Base-by-base conservation (phyloP, 2,113 vertebrate genomes). In the Thryonomys swinderianus region DNA sequence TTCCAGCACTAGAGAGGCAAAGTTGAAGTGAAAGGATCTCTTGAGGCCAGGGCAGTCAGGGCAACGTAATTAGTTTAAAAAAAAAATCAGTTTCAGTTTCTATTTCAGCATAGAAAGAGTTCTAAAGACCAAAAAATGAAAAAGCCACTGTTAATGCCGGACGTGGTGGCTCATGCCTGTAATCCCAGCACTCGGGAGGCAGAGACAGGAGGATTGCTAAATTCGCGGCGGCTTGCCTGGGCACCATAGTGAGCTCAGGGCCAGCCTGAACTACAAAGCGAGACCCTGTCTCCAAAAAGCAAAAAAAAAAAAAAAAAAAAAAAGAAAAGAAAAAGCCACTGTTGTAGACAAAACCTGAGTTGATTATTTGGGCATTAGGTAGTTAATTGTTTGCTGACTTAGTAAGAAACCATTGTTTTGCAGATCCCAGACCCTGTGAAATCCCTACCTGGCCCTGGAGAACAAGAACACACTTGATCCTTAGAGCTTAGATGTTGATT, bases 361-460 rank as follows among this genome's bases (percentile, higher is more conserved):
- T 71, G 51, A 51, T 85, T 4, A 9, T 59, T 12, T 21, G 25
- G 25, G 5, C 37, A 61, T 82, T 34, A 53, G 32, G 16, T 80
- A 57, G 27, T 18, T 85, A 76, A 23, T 37, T 92, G 10, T 59
- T 80, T 90, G 37, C 0, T 21, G 71, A 62, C 79, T 88, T 88
- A 25, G 21, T 40, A 23, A 59, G 67, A 53, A 92, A 30, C 64
- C 53, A 42, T 93, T 86, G 93, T 95, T 85, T 82, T 59, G 25
- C 42, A 85, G 4, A 67, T 84, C 87, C 61, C 30, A 27, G 27
- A 62, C 11, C 34, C 81, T 34, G 0, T 59, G 7, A 30, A 27
- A 42, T 69, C 25, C 62, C 55, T 40, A 34, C 14, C 11, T 67
- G 51, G n/a, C 16, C 21, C 61, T 67, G n/a, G n/a, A n/a, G n/a